Evolutionary conservation across 2,113 vertebrate species (phyloP).

Genomic region (Hydrolagus affinis): DNA sequence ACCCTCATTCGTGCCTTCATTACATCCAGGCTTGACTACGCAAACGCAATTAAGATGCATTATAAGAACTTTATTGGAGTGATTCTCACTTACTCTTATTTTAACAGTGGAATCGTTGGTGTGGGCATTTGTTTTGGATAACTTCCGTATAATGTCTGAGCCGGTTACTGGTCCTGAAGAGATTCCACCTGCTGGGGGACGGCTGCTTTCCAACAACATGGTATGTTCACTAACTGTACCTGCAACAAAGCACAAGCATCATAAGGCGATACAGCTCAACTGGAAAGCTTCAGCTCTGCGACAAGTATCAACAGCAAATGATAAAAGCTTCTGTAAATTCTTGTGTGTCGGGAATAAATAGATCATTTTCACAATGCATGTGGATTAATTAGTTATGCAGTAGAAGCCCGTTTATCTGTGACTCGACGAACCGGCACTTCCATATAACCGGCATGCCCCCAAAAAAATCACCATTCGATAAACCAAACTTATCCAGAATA

Average conservation of each 20-base stretch:
- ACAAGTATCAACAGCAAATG: neutral
- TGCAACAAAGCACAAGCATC: slow-evolving; percentile 42
- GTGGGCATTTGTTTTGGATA: slow-evolving; percentile 89
- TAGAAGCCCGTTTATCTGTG: too few species aligned
- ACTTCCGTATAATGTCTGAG: slow-evolving; percentile 92
- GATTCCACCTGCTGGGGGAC: slow-evolving; percentile 70
- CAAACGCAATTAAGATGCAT: neutral
- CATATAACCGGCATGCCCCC: too few species aligned
- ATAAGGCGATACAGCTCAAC: neutral
- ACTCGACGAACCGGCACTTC: too few species aligned
- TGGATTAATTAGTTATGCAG: too few species aligned
- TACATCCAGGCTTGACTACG: too few species aligned
- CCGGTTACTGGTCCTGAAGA: slow-evolving; percentile 83
- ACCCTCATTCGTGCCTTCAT: too few species aligned
- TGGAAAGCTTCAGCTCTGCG: neutral
- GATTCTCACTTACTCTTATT: slow-evolving; percentile 72
- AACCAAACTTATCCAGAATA: too few species aligned
- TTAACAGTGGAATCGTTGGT: slow-evolving; percentile 78
- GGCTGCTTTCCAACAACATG: slow-evolving; percentile 82
- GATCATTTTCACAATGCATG: neutral
- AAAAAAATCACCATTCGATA: too few species aligned
- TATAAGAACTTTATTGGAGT: neutral
- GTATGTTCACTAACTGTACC: slow-evolving; percentile 94
- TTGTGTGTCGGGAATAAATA: neutral
- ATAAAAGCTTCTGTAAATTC: neutral